Evolutionary conservation across 2,113 vertebrate genomes (phyloP).

Genomic region (Pseudorasbora parva): DNA sequence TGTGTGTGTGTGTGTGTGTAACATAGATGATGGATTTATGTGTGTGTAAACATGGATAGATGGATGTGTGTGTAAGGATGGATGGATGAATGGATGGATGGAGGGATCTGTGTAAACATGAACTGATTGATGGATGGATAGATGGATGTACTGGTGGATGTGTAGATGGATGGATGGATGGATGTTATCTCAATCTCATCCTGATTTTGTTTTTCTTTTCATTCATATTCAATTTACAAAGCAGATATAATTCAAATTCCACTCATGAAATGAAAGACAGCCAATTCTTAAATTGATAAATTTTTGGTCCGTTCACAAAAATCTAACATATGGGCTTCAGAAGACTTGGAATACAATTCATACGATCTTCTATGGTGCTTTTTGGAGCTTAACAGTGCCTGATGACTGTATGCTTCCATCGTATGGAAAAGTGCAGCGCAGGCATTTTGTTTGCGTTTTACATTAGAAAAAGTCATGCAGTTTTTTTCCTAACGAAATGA

Average conservation of each 20-base stretch:
- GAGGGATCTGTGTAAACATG: too few relatives aligned
- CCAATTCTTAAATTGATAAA: not conserved
- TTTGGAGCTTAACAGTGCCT: not conserved
- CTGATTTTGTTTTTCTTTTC: not conserved
- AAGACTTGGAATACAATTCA: not conserved
- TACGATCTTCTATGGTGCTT: not conserved
- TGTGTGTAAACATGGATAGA: too few relatives aligned
- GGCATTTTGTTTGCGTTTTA: not conserved
- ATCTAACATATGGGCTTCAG: not conserved
- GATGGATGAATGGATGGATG: too few relatives aligned
- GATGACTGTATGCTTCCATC: not conserved
- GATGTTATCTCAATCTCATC: too few relatives aligned
- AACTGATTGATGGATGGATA: too few relatives aligned
- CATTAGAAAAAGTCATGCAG: not conserved
- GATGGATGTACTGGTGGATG: too few relatives aligned
- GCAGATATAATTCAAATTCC: not conserved
- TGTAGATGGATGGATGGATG: too few relatives aligned
- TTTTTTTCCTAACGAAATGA: not conserved
- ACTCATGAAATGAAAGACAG: conserved; percentile 1
- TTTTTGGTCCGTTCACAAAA: not conserved
- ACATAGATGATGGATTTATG: too few relatives aligned
- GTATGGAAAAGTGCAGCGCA: not conserved
- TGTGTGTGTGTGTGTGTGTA: too few relatives aligned
- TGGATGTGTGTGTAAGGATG: too few relatives aligned
- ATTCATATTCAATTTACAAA: not conserved